Percentiles rank a stretch among this genome's conserved stretches.
Evolutionary conservation across 2,797 vertebrate genomes (phyloP).

Genomic region (Micrastur ruficollis): DNA sequence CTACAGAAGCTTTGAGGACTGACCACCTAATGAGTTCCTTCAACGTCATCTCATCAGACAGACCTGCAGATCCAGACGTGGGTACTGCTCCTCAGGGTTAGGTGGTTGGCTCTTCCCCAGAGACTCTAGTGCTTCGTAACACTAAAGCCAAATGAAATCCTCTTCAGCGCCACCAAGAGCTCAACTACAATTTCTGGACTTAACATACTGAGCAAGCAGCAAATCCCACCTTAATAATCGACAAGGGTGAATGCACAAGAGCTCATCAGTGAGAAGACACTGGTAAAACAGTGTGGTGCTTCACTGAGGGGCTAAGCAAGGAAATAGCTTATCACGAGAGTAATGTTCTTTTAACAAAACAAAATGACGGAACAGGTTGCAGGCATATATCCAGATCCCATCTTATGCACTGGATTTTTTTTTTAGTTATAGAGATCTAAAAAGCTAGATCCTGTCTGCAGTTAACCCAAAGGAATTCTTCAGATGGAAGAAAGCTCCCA

Average conservation of each 20-base stretch:
- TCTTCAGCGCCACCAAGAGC: background rate
- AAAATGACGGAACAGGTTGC: background rate
- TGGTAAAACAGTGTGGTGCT: background rate
- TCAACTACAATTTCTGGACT: background rate
- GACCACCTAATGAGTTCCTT: background rate
- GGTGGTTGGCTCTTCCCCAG: background rate
- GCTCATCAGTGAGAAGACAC: background rate
- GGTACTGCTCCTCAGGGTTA: background rate
- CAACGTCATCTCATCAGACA: fast-evolving
- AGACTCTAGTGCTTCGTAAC: background rate
- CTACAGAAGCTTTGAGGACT: background rate
- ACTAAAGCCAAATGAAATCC: background rate
- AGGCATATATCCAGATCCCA: background rate
- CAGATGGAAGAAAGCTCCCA: background rate
- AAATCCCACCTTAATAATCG: fast-evolving
- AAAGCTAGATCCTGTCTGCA: background rate
- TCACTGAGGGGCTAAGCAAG: background rate
- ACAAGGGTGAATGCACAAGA: background rate
- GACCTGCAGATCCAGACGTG: background rate
- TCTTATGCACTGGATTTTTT: background rate
- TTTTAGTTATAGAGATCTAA: background rate
- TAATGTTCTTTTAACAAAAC: background rate
- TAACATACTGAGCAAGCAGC: background rate
- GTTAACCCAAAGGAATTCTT: background rate
- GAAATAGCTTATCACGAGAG: background rate